Evolutionary conservation across 2,113 vertebrate species (phyloP), one percentile per base, ranked within the genome.

Genomic region (Ictalurus punctatus): DNA sequence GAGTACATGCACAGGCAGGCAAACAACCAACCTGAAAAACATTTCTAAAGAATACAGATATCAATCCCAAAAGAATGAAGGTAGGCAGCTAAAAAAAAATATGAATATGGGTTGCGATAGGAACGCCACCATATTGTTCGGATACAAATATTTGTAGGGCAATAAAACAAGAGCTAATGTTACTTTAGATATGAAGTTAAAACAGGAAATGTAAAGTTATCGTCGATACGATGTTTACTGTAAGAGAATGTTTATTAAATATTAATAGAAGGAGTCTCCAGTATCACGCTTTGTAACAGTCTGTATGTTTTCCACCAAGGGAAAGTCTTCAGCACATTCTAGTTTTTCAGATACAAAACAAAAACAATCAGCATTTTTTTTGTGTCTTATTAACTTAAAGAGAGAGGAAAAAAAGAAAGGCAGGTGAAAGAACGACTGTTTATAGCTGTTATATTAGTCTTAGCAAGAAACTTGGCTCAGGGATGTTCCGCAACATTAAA

Each of bases 91-190:
- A n/a, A 27, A 79, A 27, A 44, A 48, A 48, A 48, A 48, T 0
- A 48, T 7, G 40, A 80, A 80, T 61, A 30, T 40, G 19, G 81
- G 14, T 25, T 10, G 6, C 56, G 6, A 21, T 9, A 37, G 19
- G 19, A 83, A 37, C 37, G 56, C 1, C 34, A 59, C 52, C 52
- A 30, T 2, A 81, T 61, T 83, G 52, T 37, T 59, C 25, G 19
- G 56, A 59, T 61, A 61, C 56, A 83, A 83, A 83, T 56, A 58
- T 44, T 12, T 80, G 59, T 27, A 4, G 48, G 37, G 48, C 9
- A 76, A 63, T 61, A 86, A 81, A 71, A 19, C n/a, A 61, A 17
- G 21, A 74, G 84, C 86, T 83, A 88, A 83, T 90, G 67, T 86
- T 37, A n/a, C 25, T n/a, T n/a, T 69, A 14, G n/a, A 71, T 71